A percentile compares a stretch with the other conserved stretches of the same genome.
Evolutionary conservation across 2,113 vertebrate genomes (phyloP).

Genomic region (Macheiramphus alcinus): DNA sequence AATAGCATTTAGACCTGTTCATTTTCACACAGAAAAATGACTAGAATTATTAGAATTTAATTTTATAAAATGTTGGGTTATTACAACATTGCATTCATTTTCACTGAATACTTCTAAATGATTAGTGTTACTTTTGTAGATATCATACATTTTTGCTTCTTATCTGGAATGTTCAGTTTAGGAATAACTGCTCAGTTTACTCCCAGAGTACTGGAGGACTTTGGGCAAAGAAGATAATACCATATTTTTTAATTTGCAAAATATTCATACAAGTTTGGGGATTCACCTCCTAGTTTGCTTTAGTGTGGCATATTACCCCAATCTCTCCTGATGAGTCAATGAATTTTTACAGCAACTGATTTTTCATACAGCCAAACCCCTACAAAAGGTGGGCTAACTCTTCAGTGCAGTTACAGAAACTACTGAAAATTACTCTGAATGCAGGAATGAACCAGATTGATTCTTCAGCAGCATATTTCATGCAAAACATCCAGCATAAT

Average conservation of each 20-base stretch:
- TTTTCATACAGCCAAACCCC: background rate
- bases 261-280: background rate
- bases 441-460: background rate
- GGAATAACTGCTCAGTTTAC: background rate
- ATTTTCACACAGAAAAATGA: background rate
- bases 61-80: background rate
- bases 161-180: background rate
- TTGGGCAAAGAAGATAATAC: background rate
- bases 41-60: background rate
- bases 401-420: background rate
- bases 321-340: background rate
- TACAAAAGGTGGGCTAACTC: background rate
- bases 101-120: background rate
- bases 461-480: background rate
- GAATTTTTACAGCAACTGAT: background rate
- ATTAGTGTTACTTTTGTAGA: background rate
- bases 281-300: background rate
- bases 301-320: background rate
- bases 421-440: background rate
- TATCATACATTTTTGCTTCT: background rate
- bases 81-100: background rate
- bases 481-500: background rate
- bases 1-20: background rate
- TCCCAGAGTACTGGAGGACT: background rate
- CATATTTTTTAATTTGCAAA: background rate